phyloP scores from a whole-genome alignment of 2,797 vertebrate genomes.

The Buphagus erythrorhynchus region DNA sequence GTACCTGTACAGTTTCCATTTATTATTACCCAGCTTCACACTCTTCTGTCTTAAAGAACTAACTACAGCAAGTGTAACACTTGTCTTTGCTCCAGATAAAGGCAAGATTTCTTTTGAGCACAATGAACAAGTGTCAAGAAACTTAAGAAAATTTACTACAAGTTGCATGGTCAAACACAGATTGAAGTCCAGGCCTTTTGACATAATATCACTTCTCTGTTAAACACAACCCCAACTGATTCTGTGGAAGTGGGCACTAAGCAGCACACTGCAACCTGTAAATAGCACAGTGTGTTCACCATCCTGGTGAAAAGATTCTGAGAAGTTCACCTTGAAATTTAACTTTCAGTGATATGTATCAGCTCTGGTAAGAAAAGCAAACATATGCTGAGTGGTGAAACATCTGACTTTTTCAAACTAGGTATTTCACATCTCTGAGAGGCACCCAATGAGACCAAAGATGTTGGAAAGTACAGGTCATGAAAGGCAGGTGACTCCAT shows the following conservation, averaged over 20 bases:
- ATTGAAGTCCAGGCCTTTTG: neutral
- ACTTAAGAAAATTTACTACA: neutral
- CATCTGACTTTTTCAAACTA: neutral
- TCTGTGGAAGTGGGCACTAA: neutral
- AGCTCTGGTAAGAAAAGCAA: neutral
- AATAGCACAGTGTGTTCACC: neutral
- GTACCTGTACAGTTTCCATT: neutral
- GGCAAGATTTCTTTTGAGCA: neutral
- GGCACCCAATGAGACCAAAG: neutral
- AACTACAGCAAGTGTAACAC: neutral
- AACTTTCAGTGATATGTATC: rapidly evolving
- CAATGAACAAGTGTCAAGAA: neutral
- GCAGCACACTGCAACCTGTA: neutral
- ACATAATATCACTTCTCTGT: neutral
- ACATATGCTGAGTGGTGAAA: rapidly evolving
- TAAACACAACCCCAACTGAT: neutral
- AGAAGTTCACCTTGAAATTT: neutral
- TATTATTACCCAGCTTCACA: neutral
- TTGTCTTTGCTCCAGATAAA: neutral
- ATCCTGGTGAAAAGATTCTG: neutral
- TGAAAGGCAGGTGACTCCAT: neutral
- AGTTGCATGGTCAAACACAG: neutral
- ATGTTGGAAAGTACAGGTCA: neutral
- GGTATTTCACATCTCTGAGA: neutral
- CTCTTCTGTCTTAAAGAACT: neutral